Conservation (phyloP, 23 tunicate species). For the Trididemnum miniatum region DNA sequence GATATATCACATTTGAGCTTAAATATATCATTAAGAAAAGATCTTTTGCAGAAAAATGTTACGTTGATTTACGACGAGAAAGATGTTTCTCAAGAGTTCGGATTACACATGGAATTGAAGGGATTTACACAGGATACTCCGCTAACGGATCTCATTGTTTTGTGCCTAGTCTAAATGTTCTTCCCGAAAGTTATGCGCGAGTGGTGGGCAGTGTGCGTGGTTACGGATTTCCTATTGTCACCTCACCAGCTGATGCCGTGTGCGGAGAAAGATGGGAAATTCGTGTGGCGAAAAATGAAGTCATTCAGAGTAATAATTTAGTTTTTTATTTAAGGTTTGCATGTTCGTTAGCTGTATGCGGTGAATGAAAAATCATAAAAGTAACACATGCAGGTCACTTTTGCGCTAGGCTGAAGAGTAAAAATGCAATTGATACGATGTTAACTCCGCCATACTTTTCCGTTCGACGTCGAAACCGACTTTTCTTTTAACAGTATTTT, state of each 20-base stretch:
- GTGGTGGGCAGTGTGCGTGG: slow-evolving; percentile 1
- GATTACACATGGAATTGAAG: not conserved
- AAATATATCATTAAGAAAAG: too few species aligned
- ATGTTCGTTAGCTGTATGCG: too few species aligned
- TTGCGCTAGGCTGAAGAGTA: too few species aligned
- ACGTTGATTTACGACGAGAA: slow-evolving; percentile 62
- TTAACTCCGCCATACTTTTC: too few species aligned
- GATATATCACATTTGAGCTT: too few species aligned
- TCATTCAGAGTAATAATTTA: too few species aligned
- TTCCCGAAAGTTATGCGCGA: not conserved
- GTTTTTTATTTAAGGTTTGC: too few species aligned
- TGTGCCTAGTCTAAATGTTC: not conserved
- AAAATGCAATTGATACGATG: too few species aligned
- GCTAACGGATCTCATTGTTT: slow-evolving; percentile 58
- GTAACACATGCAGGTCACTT: too few species aligned
- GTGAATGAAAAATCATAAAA: too few species aligned
- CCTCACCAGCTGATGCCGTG: not conserved
- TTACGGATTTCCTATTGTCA: slow-evolving; percentile 29
- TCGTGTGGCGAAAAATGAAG: not conserved
- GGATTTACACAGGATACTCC: slow-evolving; percentile 66
- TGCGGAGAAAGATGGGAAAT: slow-evolving; percentile 15
- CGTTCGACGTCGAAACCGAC: too few species aligned
- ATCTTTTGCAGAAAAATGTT: slow-evolving; percentile 63
- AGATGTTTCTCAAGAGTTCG: slow-evolving; percentile 24
- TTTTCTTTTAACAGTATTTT: too few species aligned